Evolutionary conservation across 1,140 invertebrate genomes (phyloP).

Genomic region (Hormaphis cornu): DNA sequence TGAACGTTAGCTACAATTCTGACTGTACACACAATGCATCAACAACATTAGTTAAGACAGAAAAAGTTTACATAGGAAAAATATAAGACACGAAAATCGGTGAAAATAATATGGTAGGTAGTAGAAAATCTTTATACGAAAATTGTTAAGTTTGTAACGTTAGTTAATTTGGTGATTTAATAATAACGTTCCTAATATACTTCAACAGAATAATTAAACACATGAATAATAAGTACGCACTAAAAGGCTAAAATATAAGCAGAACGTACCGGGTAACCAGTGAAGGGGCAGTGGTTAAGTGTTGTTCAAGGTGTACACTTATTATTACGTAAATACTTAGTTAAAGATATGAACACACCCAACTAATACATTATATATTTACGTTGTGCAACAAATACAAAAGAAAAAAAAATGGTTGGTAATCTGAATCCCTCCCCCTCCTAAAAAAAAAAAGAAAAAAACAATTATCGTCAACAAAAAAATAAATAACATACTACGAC

Average conservation of each 20-base stretch:
- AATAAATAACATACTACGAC: conserved; percentile 2
- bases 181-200: conserved; percentile 10
- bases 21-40: neutral
- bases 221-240: conserved; percentile 22
- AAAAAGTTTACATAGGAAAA: conserved; percentile 3
- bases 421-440: neutral
- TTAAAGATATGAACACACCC: conserved; percentile 17
- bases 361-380: neutral
- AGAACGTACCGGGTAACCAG: conserved; percentile 2
- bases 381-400: conserved; percentile 13
- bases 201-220: conserved; percentile 16
- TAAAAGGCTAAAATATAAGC: conserved; percentile 21
- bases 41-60: neutral
- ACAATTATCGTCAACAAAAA: neutral
- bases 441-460: neutral
- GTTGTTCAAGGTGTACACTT: conserved; percentile 12
- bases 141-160: conserved; percentile 14
- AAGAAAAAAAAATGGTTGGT: neutral
- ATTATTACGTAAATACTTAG: neutral
- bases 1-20: neutral
- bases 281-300: conserved; percentile 21
- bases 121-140: neutral
- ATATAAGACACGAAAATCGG: neutral
- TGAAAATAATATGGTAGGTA: conserved; percentile 6
- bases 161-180: too few relatives aligned